These are phyloP conservation scores for Brachionus calyciflorus DNA, from an alignment of 1,140 invertebrate species.

Conservation along the genomic window DNA sequence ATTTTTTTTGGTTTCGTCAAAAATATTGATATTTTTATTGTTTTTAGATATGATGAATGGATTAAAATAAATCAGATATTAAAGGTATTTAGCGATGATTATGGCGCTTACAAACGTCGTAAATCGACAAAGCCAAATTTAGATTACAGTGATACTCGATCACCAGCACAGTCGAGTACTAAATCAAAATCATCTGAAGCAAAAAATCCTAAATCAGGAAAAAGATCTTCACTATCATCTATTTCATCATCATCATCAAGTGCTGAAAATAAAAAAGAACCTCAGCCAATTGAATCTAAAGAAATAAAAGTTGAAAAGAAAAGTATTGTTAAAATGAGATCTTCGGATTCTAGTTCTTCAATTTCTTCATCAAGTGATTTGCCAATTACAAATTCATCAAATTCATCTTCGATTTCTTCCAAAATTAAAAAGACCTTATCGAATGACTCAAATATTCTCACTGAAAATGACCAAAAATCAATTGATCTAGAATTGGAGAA, in stretches of 20 bases:
- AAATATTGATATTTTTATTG: too few relatives aligned
- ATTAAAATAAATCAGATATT: slow-evolving; percentile 31
- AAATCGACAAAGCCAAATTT: neutral
- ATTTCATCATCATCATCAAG: slow-evolving; percentile 4
- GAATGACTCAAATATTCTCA: neutral
- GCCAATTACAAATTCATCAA: too few relatives aligned
- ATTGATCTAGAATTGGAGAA: neutral
- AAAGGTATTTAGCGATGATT: slow-evolving; percentile 28
- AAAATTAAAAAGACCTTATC: neutral
- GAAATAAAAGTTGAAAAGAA: neutral
- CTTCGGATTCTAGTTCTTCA: neutral
- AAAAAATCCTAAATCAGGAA: neutral
- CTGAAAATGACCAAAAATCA: neutral
- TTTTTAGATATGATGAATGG: slow-evolving; percentile 47
- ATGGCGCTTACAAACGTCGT: slow-evolving; percentile 27
- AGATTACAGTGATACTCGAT: neutral
- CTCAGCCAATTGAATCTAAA: neutral
- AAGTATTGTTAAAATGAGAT: neutral
- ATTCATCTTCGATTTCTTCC: too few relatives aligned
- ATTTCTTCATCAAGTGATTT: neutral
- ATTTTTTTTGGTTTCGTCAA: too few relatives aligned
- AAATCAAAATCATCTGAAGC: neutral
- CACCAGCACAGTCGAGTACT: neutral
- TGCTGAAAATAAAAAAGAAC: neutral
- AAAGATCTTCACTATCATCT: neutral